A percentile compares a stretch with the other conserved stretches of the same genome.
Conservation (phyloP, 2,888 invertebrate species). For the Thumatha senex region DNA sequence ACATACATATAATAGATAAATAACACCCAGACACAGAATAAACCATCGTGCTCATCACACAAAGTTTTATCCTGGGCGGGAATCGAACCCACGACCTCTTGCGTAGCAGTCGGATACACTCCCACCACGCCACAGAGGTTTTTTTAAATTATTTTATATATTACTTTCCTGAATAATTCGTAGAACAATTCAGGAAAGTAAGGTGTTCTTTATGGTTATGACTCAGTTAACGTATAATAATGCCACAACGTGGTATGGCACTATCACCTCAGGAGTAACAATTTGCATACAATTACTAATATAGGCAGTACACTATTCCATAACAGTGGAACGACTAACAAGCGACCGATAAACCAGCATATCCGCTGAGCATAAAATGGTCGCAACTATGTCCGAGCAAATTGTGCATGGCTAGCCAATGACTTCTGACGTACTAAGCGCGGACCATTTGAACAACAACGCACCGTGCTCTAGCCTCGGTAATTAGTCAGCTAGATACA, state of each 20-base stretch:
- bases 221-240: too few species aligned
- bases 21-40: too few species aligned
- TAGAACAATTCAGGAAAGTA: too few species aligned
- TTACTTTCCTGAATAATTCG: too few species aligned
- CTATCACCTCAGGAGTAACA: constrained; percentile 16
- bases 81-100: too few species aligned
- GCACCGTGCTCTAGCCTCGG: constrained; percentile 33
- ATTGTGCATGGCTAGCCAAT: constrained; percentile 61
- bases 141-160: too few species aligned
- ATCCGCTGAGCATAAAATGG: constrained; percentile 32
- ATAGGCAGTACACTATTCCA: constrained; percentile 11
- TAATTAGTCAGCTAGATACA: constrained; percentile 63
- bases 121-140: too few species aligned
- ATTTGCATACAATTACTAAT: constrained; percentile 30
- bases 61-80: too few species aligned
- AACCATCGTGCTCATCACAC: too few species aligned
- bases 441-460: constrained; percentile 43
- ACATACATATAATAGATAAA: too few species aligned
- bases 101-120: too few species aligned
- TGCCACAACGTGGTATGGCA: background rate
- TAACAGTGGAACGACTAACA: constrained; percentile 18
- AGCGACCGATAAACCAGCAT: constrained; percentile 16
- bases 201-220: background rate
- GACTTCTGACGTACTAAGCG: constrained; percentile 43
- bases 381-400: constrained; percentile 47